Conservation (phyloP, 2,113 vertebrate species). For the Merops nubicus region DNA sequence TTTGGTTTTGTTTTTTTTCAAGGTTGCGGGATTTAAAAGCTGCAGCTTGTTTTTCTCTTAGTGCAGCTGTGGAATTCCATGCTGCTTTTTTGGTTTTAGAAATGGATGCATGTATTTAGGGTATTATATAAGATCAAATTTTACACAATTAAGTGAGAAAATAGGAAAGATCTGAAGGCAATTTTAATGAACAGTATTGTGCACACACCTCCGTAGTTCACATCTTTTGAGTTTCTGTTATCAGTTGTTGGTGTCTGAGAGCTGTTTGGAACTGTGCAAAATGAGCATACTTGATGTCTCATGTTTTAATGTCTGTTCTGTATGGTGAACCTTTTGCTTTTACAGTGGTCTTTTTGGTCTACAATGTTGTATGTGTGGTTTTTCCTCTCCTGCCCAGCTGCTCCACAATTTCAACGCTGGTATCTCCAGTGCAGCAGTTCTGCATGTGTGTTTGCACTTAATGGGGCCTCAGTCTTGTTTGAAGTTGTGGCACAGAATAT, state of each 20-base stretch:
- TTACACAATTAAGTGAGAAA: background rate
- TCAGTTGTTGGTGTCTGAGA: background rate
- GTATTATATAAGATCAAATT: background rate
- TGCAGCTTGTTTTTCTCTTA: background rate
- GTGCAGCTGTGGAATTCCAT: background rate
- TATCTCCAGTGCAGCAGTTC: background rate
- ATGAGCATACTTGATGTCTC: background rate
- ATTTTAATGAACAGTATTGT: background rate
- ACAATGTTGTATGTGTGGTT: background rate
- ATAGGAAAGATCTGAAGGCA: background rate
- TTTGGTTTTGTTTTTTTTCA: background rate
- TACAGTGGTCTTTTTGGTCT: background rate
- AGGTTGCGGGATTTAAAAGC: background rate
- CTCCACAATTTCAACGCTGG: background rate
- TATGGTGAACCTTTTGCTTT: background rate
- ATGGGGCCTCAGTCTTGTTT: background rate
- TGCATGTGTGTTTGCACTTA: background rate
- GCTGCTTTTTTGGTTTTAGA: background rate
- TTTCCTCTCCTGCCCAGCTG: accelerated
- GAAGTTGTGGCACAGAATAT: background rate
- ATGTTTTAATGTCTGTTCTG: background rate
- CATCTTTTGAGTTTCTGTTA: background rate
- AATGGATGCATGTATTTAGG: background rate
- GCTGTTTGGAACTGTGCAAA: background rate
- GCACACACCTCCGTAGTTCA: background rate